These are phyloP conservation scores for Pogonomyrmex californicus DNA, from an alignment of 1,140 invertebrate genomes.

Conservation along the genomic window DNA sequence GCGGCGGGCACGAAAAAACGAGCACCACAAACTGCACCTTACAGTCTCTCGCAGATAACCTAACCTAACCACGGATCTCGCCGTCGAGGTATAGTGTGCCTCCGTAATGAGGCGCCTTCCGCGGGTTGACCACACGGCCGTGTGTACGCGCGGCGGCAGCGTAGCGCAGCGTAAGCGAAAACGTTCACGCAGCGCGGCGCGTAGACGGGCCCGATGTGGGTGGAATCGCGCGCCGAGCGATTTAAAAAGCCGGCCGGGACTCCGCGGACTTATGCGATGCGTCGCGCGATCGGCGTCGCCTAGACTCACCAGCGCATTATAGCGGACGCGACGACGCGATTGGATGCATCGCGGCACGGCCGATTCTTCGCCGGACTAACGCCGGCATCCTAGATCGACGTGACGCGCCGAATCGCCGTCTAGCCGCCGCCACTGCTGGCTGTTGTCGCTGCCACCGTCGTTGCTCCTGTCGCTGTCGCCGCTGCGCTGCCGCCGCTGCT, in stretches of 20 bases:
- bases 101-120: constrained; percentile 14
- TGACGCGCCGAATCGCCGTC: constrained; percentile 51
- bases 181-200: background rate
- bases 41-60: constrained; percentile 79
- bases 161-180: background rate
- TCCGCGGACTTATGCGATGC: background rate
- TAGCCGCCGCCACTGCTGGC: background rate
- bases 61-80: constrained; percentile 79
- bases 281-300: background rate
- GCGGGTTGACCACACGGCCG: background rate
- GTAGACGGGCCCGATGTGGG: background rate
- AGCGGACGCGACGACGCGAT: constrained; percentile 64
- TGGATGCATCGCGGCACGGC: constrained; percentile 68
- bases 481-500: background rate
- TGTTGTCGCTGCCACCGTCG: background rate
- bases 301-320: constrained; percentile 77
- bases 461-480: background rate
- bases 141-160: constrained; percentile 17
- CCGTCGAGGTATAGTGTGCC: background rate
- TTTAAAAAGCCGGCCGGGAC: constrained; percentile 54
- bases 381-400: constrained; percentile 72
- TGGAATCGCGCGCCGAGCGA: background rate
- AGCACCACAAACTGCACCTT: constrained; percentile 78
- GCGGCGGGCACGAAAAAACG: constrained; percentile 66
- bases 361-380: constrained; percentile 72